These are phyloP conservation scores for Chirona hameri DNA, from an alignment of 2,888 invertebrate genomes.

Conservation along the genomic window DNA sequence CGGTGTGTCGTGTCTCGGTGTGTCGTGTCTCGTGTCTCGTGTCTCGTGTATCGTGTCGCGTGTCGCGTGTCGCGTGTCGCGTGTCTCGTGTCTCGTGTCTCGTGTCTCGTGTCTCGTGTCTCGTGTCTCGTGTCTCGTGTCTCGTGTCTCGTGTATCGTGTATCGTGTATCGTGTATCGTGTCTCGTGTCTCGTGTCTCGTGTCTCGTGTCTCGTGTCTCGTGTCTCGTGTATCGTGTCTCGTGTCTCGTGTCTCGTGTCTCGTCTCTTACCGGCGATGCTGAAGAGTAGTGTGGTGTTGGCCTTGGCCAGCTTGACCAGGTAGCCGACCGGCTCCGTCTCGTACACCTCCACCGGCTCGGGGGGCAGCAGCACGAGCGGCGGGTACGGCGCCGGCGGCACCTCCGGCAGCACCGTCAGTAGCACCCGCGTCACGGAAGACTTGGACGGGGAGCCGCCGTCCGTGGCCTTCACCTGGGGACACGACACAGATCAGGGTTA, in stretches of 20 bases:
- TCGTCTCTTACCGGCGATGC: conserved; percentile 68
- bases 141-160: no score
- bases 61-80: no score
- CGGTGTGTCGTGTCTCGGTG: no score
- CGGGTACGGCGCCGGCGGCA: conserved; percentile 56
- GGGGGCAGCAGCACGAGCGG: conserved; percentile 38
- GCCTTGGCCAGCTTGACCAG: conserved; percentile 82
- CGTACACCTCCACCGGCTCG: conserved; percentile 45
- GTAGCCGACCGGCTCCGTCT: conserved; percentile 73
- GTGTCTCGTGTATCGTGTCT: no score
- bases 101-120: conserved; percentile 46
- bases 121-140: conserved; percentile 47
- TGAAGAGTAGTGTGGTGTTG: conserved; percentile 76
- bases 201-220: no score
- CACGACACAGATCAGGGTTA: no score
- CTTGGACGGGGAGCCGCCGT: conserved; percentile 69
- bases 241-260: neutral
- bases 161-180: no score
- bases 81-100: neutral
- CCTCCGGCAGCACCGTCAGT: conserved; percentile 61
- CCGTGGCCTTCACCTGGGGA: conserved; percentile 72
- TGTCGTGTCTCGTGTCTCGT: no score
- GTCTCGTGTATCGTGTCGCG: neutral
- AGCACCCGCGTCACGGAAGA: conserved; percentile 71
- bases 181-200: no score